Evolutionary conservation across 1,140 invertebrate species (phyloP), one percentile per base, ranked within the genome.

Genomic region (Drosophila asahinai): DNA sequence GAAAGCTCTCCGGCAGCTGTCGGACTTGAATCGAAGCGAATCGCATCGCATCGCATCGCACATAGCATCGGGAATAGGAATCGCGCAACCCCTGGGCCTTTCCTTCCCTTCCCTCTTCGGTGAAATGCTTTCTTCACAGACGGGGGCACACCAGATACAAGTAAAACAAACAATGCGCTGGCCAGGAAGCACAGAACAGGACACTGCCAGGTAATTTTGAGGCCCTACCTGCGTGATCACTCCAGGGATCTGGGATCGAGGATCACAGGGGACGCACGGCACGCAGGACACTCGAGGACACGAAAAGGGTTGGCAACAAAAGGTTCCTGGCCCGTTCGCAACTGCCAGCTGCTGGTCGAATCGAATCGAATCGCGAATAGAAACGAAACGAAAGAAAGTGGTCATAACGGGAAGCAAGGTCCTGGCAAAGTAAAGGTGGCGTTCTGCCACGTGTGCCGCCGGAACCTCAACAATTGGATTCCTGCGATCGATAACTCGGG

Each of bases 121-220:
- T 54, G 84, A 89, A 87, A 87, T 75, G 74, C 81, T 87, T 87
- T 87, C 84, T 87, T 81, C 77, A 45, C 65, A 55, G 45, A 15
- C 68, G 12, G 17, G 55, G 30, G 19, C 40, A 19, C 22, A 40
- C 68, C 73, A 43, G 59, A 67, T 54, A 64, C 68, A 48, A 59
- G 19, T 55, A 51, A 78, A 63, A 63, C 60, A 62, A 72, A 72
- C 74, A 71, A 67, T 52, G 42, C 48, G 42, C 55, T 25, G 40
- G 61, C n/a, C 47, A 68, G 64, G 64, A 68, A 51, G 67, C 54
- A 19, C 19, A 19, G 54, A n/a, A 66, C 40, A 38, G 22, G 61
- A 52, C 27, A 30, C 63, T 47, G 51, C 66, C 42, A 71, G 64
- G 40, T 67, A 71, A 71, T 71, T 71, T 71, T 25, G 40, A 19